Percentiles rank a stretch among this genome's conserved stretches.
These are phyloP conservation scores for Automeris io DNA, from an alignment of 2,888 invertebrate species.

Conservation along the genomic window DNA sequence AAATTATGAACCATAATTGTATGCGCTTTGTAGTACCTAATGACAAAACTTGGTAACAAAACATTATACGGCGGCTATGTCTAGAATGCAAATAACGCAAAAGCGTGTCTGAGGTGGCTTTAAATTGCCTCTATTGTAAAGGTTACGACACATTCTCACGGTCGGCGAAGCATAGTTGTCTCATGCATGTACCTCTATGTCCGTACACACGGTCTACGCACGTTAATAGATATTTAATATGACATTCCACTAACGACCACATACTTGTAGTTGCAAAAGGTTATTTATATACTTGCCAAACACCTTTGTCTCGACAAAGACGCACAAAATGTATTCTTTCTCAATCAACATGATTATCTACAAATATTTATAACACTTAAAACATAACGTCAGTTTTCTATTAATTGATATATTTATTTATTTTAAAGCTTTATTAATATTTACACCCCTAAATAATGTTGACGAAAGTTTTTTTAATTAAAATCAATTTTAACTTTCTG, in stretches of 20 bases:
- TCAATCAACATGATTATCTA: no score
- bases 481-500: no score
- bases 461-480: no score
- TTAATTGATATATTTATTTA: no score
- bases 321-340: neutral
- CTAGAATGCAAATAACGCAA: slow-evolving; percentile 40
- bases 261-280: slow-evolving; percentile 11
- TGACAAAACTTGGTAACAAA: neutral
- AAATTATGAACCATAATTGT: no score
- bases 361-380: no score
- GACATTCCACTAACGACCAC: slow-evolving; percentile 20
- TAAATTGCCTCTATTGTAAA: slow-evolving; percentile 56
- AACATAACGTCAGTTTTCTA: no score
- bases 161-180: slow-evolving; percentile 38
- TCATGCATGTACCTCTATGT: slow-evolving; percentile 23
- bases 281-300: slow-evolving; percentile 9
- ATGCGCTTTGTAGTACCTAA: no score
- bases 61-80: neutral
- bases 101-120: slow-evolving; percentile 52
- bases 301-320: slow-evolving; percentile 9
- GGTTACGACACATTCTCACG: slow-evolving; percentile 66
- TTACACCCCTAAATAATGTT: no score
- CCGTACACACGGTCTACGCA: slow-evolving; percentile 24
- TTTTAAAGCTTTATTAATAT: no score
- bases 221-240: slow-evolving; percentile 19